Percentiles rank a stretch among this genome's conserved stretches.
Evolutionary conservation across 2,888 invertebrate genomes (phyloP).

Genomic region (Sesia apiformis): DNA sequence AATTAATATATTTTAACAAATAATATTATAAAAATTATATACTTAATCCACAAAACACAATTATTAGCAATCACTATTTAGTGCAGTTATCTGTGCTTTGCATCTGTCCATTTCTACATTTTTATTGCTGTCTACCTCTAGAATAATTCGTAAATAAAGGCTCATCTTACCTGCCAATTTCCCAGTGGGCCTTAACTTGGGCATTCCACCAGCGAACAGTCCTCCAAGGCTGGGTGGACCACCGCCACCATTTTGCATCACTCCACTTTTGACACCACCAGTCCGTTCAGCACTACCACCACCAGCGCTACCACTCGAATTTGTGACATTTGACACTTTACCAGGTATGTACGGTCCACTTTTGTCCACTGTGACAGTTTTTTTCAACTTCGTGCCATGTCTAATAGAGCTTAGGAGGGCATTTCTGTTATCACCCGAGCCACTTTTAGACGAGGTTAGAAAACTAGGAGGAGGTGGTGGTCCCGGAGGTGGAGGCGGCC

Average conservation of each 20-base stretch:
- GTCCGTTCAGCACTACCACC: constrained; percentile 27
- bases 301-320: constrained; percentile 25
- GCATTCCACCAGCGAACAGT: constrained; percentile 88
- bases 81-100: neutral
- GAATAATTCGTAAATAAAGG: too few relatives aligned
- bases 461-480: constrained; percentile 73
- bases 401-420: constrained; percentile 88
- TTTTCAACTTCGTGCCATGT: constrained; percentile 86
- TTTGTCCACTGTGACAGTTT: constrained; percentile 91
- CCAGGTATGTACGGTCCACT: constrained; percentile 87
- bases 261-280: constrained; percentile 2
- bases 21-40: too few relatives aligned
- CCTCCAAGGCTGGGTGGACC: constrained; percentile 76
- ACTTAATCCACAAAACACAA: too few relatives aligned
- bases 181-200: constrained; percentile 84
- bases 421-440: constrained; percentile 76
- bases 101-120: too few relatives aligned
- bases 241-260: constrained; percentile 48
- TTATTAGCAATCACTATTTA: neutral
- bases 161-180: constrained; percentile 49
- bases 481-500: constrained; percentile 78
- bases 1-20: too few relatives aligned
- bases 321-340: constrained; percentile 57
- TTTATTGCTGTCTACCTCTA: too few relatives aligned
- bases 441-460: constrained; percentile 53